Conservation (phyloP, 2,797 vertebrate species). For the Hirundo rustica region DNA sequence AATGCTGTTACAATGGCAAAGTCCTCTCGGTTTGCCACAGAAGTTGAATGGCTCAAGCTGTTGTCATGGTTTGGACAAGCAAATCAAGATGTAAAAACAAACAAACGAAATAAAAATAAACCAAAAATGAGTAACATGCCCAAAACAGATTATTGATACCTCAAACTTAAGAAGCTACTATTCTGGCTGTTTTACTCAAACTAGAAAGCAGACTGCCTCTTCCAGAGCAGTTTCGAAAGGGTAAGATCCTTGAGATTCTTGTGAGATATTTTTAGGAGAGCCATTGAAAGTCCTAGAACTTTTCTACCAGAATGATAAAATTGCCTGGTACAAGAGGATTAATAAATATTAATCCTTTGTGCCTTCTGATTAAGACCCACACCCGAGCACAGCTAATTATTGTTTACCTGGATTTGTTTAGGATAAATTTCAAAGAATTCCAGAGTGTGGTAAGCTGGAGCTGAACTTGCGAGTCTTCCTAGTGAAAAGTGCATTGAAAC, state of each 20-base stretch:
- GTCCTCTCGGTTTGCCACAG: neutral
- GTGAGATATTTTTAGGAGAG: neutral
- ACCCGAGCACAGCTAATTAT: neutral
- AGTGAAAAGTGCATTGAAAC: neutral
- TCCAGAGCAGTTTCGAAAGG: neutral
- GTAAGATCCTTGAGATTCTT: neutral
- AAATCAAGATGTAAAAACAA: neutral
- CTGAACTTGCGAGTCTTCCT: neutral
- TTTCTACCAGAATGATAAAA: neutral
- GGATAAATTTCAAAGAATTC: neutral
- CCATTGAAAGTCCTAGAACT: neutral
- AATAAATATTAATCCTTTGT: neutral
- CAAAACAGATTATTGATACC: neutral
- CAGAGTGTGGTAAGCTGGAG: neutral
- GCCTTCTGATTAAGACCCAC: neutral
- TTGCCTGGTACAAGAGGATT: neutral
- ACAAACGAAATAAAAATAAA: neutral
- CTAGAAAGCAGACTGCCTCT: neutral
- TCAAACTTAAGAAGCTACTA: neutral
- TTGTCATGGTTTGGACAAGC: neutral
- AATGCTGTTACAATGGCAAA: neutral
- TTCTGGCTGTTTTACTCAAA: neutral
- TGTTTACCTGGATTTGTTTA: neutral
- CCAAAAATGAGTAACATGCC: neutral
- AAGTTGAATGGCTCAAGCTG: neutral